phyloP scores from a whole-genome alignment of 2,113 vertebrate genomes.

The Atractosteus spatula region DNA sequence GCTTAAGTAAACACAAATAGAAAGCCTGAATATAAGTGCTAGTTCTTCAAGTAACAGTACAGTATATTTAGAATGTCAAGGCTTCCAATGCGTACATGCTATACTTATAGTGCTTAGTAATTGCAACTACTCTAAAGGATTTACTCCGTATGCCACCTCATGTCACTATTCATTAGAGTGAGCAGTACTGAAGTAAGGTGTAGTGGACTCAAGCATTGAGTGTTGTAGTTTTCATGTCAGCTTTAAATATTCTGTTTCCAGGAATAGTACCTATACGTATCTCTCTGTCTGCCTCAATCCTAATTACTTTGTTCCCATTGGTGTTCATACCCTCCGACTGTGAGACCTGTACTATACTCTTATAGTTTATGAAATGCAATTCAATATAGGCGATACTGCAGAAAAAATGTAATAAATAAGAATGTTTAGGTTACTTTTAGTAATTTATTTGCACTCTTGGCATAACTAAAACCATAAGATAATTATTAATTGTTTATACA shows the following conservation, averaged over 20 bases:
- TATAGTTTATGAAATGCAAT: too few relatives aligned
- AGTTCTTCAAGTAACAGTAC: not conserved
- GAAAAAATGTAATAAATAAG: too few relatives aligned
- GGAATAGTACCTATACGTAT: constrained; percentile 31
- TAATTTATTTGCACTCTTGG: too few relatives aligned
- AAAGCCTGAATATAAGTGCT: not conserved
- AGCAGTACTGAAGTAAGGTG: constrained; percentile 36
- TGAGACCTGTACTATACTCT: not conserved
- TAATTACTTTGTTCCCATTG: constrained; percentile 20
- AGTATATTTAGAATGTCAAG: not conserved
- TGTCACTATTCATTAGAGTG: constrained; percentile 40
- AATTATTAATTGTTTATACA: too few relatives aligned
- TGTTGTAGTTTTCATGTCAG: constrained; percentile 31
- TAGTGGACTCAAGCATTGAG: constrained; percentile 35
- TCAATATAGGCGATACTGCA: too few relatives aligned
- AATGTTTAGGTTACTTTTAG: too few relatives aligned
- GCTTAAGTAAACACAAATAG: too few relatives aligned
- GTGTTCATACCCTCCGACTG: not conserved
- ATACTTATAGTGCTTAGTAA: not conserved
- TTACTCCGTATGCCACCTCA: constrained; percentile 28
- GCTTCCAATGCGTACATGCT: not conserved
- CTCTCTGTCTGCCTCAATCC: constrained; percentile 10
- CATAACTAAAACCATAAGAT: too few relatives aligned
- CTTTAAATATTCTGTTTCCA: constrained; percentile 38
- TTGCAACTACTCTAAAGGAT: constrained; percentile 18